phyloP scores from a whole-genome alignment of 2,113 vertebrate genomes.

The Dasyprocta punctata region DNA sequence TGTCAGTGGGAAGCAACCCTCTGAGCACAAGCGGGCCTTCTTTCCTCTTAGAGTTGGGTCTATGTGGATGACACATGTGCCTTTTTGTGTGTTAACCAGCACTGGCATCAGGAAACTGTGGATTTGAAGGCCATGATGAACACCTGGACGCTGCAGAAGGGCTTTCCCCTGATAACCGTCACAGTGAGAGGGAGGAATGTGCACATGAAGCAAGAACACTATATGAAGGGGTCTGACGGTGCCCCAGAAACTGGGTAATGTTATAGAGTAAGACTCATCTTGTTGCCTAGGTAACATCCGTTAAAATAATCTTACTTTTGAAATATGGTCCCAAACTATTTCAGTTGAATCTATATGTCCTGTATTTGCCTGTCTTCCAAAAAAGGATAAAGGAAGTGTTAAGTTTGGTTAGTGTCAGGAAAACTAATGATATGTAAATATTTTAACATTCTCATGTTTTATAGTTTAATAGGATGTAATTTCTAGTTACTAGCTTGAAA shows the following conservation, averaged over 20 bases:
- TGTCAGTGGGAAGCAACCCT: not conserved
- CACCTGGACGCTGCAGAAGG: conserved; percentile 95
- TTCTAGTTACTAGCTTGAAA: conserved; percentile 32
- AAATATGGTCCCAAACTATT: not conserved
- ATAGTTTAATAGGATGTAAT: conserved; percentile 21
- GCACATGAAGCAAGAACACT: conserved; percentile 90
- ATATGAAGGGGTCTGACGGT: conserved; percentile 83
- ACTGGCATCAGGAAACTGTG: conserved; percentile 88
- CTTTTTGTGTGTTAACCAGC: conserved; percentile 76
- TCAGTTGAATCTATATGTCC: not conserved
- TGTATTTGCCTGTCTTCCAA: not conserved
- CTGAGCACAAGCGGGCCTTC: not conserved
- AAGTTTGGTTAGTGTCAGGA: not conserved
- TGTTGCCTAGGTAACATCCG: not conserved
- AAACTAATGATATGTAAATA: not conserved
- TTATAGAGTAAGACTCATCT: not conserved
- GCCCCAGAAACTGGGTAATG: conserved; percentile 87
- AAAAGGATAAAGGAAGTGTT: not conserved
- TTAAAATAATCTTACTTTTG: not conserved
- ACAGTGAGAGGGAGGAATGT: conserved; percentile 89
- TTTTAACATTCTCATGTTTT: not conserved
- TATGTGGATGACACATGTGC: not conserved
- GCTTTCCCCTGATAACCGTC: conserved; percentile 93
- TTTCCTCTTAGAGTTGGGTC: not conserved
- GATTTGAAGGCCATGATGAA: conserved; percentile 93